Base-by-base conservation (phyloP, 2,888 invertebrate genomes). In the Poecilus cupreus region DNA sequence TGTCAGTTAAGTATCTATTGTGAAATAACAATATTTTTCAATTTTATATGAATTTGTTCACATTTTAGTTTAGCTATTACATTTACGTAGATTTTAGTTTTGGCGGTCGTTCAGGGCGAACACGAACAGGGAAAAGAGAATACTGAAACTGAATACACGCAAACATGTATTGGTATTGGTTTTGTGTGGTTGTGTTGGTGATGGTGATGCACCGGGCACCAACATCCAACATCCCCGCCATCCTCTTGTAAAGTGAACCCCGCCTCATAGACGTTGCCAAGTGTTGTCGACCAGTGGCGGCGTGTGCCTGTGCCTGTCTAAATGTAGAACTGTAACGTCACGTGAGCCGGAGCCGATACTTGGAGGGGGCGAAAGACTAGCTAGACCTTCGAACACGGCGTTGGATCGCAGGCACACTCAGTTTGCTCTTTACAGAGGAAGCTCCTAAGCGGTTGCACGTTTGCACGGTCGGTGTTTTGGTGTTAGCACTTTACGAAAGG, bases 391-490 rank as follows among this genome's bases (percentile, higher is more conserved):
- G 32, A 72, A 54, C 80, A 57, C 70, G 43, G 72, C 72, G 24
- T 80, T 51, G 18, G 32, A n/a, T 49, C 13, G 22, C 46, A 70
- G 72, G 37, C 88, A 87, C 85, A 87, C 86, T 87, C 86, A 86
- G 86, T 88, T 86, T 86, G 85, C 85, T 86, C 87, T 85, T 85
- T 85, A 86, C 85, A 86, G 86, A 86, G 88, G 88, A 88, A 88
- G 87, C 87, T 87, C 86, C 86, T 83, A 83, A 82, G 83, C 83
- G 8, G 51, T 11, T 51, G 51, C 18, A 20, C 64, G 60, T 82
- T 79, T 32, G 79, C 18, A 20, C 64, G 60, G 82, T 79, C 49
- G 79, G 79, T 79, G 79, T 57, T 51, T 32, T 32, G 8, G 75
- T 75, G 75, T 43, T 80, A 54, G 13, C 10, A 70, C 11, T 32